Conservation (phyloP, 1,140 invertebrate species). For the Limonius californicus region DNA sequence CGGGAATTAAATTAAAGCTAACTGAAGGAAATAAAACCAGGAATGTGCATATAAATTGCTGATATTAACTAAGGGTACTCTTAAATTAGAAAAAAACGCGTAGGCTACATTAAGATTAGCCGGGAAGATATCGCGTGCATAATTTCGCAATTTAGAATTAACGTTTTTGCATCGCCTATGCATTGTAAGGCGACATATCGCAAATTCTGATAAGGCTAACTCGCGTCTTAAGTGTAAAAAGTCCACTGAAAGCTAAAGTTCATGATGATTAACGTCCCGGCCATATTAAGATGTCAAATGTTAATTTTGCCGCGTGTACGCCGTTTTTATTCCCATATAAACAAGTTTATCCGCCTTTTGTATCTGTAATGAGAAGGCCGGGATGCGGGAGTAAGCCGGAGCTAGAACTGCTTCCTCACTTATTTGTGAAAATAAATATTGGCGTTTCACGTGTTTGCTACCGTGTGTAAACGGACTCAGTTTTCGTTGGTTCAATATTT, state of each 20-base stretch:
- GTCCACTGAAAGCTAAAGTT: background rate
- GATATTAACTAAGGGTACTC: background rate
- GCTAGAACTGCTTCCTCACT: background rate
- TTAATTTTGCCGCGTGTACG: background rate
- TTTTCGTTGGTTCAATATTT: slow-evolving; percentile 6
- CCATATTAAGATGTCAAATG: slow-evolving; percentile 1
- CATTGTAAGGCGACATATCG: background rate
- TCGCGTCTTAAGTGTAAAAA: background rate
- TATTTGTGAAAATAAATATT: slow-evolving; percentile 6
- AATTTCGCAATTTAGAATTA: slow-evolving; percentile 2
- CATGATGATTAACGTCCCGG: background rate
- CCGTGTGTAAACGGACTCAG: background rate
- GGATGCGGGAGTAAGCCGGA: background rate
- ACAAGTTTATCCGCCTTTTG: background rate
- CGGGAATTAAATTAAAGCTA: background rate
- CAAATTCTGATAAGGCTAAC: background rate
- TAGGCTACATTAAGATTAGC: background rate
- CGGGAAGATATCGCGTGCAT: background rate
- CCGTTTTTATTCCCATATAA: background rate
- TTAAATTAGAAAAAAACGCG: background rate
- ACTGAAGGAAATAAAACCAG: background rate
- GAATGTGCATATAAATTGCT: background rate
- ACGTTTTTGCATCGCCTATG: background rate
- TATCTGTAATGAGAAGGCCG: background rate
- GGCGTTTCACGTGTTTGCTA: background rate